Conservation (phyloP, 2,113 vertebrate species). For the Catagonus wagneri region DNA sequence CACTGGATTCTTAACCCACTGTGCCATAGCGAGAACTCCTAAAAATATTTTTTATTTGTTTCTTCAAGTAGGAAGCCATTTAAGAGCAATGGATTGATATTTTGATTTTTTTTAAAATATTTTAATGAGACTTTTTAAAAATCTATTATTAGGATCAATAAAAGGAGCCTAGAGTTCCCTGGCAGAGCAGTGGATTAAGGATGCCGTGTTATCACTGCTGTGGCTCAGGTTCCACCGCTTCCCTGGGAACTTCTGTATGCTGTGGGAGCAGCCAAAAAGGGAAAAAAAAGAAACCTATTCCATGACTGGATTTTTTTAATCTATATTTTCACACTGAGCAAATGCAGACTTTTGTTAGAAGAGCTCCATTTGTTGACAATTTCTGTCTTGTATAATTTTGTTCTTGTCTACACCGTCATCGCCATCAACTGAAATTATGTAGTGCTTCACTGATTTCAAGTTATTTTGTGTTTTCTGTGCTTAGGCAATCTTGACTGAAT, state of each 20-base stretch:
- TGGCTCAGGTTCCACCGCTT: too few relatives aligned
- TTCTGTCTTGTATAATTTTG: not conserved
- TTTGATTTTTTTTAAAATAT: not conserved
- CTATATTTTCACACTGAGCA: not conserved
- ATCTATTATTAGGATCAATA: not conserved
- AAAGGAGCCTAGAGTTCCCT: not conserved
- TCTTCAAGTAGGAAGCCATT: not conserved
- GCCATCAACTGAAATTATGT: not conserved
- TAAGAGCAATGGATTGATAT: not conserved
- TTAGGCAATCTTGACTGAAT: slow-evolving; percentile 3
- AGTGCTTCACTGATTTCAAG: not conserved
- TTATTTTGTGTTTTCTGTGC: slow-evolving; percentile 11
- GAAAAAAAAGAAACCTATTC: not conserved
- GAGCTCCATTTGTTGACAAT: not conserved
- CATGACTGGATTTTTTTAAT: not conserved
- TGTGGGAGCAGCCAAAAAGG: too few relatives aligned
- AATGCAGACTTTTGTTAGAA: not conserved
- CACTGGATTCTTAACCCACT: too few relatives aligned
- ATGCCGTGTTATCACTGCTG: too few relatives aligned
- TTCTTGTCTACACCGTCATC: not conserved
- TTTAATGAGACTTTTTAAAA: slow-evolving; percentile 4
- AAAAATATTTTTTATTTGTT: not conserved
- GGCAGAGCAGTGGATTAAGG: too few relatives aligned
- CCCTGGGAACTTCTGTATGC: too few relatives aligned
- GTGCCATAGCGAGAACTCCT: too few relatives aligned